Base-by-base conservation (phyloP, 1,140 invertebrate genomes). In the Zaprionus davidi region DNA sequence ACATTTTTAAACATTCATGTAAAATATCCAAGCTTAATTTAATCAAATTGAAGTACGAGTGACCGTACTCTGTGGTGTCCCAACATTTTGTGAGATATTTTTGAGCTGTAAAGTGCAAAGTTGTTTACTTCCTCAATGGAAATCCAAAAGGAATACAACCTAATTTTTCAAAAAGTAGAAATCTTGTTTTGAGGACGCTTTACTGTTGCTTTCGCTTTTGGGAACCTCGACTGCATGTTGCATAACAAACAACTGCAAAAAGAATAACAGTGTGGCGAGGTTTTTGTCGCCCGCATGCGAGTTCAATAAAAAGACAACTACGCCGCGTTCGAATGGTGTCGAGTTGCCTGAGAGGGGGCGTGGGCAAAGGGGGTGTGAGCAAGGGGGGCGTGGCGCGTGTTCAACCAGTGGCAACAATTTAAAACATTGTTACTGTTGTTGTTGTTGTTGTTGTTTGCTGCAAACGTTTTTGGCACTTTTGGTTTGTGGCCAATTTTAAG, bases 371-470 rank as follows among this genome's bases (percentile, higher is more conserved):
- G 17, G 20, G 36, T 20, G 31, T 9, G 58, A 60, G 5, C 24
- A 31, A 66, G 64, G 56, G 66, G 51, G 73, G 77, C 62, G 68
- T 82, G 69, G 66, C 56, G 57, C 56, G 69, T 87, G 83, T 81
- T 77, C 80, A 87, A 60, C 77, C 77, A 88, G 72, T 88, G 84
- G 74, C 84, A 88, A 87, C 84, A 87, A 88, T 87, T 87, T 87
- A 74, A 67, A 59, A 72, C 41, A 66, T 77, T 51, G 58, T 68
- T 57, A 31, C 22, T 58, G 69, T 28, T 69, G 38, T 36, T 63
- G 22, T 22, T 22, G 44, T 22, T 22, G 44, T 63, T 60, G 38
- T 58, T 55, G 28, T 81, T 64, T 53, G 65, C 64, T 63, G 78
- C 71, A 72, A 79, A 70, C 82, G 82, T 88, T 87, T 83, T 88